Conservation (phyloP, 92 coral and sea anemone genomes). For the Siderastrea radians region DNA sequence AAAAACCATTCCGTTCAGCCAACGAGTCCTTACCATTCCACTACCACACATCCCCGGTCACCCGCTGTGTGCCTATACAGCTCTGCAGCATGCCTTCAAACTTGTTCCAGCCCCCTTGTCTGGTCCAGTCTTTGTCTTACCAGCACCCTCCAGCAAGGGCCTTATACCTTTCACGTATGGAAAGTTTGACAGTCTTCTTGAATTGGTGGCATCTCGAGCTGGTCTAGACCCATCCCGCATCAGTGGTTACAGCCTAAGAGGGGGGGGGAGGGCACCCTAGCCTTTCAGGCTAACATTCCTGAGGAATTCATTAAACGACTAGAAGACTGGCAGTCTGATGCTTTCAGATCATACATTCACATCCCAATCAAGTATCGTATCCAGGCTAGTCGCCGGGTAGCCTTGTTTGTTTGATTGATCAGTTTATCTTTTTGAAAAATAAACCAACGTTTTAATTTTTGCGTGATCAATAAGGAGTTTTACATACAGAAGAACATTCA, state of each 20-base stretch:
- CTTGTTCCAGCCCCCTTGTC: constrained; percentile 25
- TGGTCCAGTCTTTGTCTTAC: too few relatives aligned
- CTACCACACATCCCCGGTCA: too few relatives aligned
- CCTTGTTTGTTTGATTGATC: too few relatives aligned
- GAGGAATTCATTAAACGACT: constrained; percentile 42
- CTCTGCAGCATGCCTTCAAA: constrained; percentile 27
- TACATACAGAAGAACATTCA: too few relatives aligned
- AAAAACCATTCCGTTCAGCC: constrained; percentile 38
- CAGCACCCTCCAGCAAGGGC: too few relatives aligned
- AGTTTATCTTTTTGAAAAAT: too few relatives aligned
- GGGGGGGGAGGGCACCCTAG: constrained; percentile 39
- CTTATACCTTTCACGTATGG: neutral
- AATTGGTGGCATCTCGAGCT: neutral
- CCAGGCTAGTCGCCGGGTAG: too few relatives aligned
- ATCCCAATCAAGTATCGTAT: too few relatives aligned
- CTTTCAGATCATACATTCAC: too few relatives aligned
- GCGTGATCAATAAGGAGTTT: too few relatives aligned
- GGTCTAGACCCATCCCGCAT: constrained; percentile 25
- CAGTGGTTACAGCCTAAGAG: constrained; percentile 33
- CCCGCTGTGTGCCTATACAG: constrained; percentile 20
- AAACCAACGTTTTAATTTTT: too few relatives aligned
- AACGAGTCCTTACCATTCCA: constrained; percentile 9
- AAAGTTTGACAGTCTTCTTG: constrained; percentile 4
- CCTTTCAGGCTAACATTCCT: constrained; percentile 42
- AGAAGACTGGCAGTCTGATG: too few relatives aligned